phyloP scores from a whole-genome alignment of 2,797 vertebrate genomes.

The Ctenosaura bakeri region DNA sequence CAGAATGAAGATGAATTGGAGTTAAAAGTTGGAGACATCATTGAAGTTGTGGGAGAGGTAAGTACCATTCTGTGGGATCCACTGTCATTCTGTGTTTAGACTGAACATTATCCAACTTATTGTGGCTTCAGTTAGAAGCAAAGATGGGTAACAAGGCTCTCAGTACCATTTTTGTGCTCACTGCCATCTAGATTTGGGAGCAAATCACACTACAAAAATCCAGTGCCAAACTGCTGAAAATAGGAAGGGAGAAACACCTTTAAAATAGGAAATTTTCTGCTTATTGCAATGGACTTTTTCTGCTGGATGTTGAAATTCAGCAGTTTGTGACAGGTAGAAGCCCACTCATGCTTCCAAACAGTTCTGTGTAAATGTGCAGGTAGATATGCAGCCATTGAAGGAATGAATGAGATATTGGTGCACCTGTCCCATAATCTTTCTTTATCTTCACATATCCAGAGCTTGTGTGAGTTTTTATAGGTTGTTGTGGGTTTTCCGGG shows the following conservation, averaged over 20 bases:
- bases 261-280: not conserved
- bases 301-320: too few species aligned
- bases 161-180: not conserved
- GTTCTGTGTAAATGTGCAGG: too few species aligned
- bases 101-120: not conserved
- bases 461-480: not conserved
- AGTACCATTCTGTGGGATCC: conserved; percentile 40
- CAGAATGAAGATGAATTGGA: conserved; percentile 98
- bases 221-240: not conserved
- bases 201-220: not conserved
- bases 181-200: not conserved
- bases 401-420: not conserved
- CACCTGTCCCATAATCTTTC: not conserved
- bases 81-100: not conserved
- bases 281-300: too few species aligned
- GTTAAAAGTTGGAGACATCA: conserved; percentile 95
- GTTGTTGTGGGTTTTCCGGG: too few species aligned
- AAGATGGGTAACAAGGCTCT: not conserved
- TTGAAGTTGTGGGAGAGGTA: conserved; percentile 95
- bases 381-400: not conserved
- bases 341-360: not conserved
- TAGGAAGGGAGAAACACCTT: not conserved
- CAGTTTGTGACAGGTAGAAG: too few species aligned
- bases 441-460: not conserved
- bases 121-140: not conserved